Evolutionary conservation across 2,888 invertebrate species (phyloP).

Genomic region (Amphipyra berbera): DNA sequence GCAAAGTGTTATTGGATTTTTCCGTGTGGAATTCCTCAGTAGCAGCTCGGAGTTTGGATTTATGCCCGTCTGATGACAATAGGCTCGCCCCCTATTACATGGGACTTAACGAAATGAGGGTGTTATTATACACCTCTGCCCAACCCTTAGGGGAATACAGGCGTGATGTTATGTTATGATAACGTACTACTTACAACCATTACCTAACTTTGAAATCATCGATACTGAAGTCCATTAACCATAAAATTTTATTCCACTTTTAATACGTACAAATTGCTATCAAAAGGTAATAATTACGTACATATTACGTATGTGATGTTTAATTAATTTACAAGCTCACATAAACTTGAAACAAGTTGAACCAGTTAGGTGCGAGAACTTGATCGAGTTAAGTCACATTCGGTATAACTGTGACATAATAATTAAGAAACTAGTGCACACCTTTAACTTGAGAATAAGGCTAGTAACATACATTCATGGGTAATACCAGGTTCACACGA

Average conservation of each 20-base stretch:
- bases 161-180: too few relatives aligned
- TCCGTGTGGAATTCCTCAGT: too few relatives aligned
- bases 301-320: slow-evolving; percentile 33
- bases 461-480: background rate
- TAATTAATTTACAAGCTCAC: slow-evolving; percentile 43
- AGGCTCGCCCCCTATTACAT: too few relatives aligned
- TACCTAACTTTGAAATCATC: slow-evolving; percentile 2
- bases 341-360: slow-evolving; percentile 26
- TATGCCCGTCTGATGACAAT: too few relatives aligned
- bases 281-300: slow-evolving; percentile 25
- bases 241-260: slow-evolving; percentile 27
- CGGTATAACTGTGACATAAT: slow-evolving; percentile 49
- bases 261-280: slow-evolving; percentile 29
- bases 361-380: slow-evolving; percentile 48
- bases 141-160: too few relatives aligned
- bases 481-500: too few relatives aligned
- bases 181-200: slow-evolving; percentile 5
- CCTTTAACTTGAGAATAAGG: slow-evolving; percentile 8
- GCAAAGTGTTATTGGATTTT: too few relatives aligned
- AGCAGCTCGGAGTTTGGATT: too few relatives aligned
- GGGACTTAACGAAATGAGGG: too few relatives aligned
- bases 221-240: slow-evolving; percentile 5
- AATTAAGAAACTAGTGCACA: slow-evolving; percentile 39
- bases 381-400: slow-evolving; percentile 50
- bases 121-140: too few relatives aligned